These are phyloP conservation scores for Chaetops frenatus DNA, from an alignment of 2,113 vertebrate genomes.

Conservation along the genomic window DNA sequence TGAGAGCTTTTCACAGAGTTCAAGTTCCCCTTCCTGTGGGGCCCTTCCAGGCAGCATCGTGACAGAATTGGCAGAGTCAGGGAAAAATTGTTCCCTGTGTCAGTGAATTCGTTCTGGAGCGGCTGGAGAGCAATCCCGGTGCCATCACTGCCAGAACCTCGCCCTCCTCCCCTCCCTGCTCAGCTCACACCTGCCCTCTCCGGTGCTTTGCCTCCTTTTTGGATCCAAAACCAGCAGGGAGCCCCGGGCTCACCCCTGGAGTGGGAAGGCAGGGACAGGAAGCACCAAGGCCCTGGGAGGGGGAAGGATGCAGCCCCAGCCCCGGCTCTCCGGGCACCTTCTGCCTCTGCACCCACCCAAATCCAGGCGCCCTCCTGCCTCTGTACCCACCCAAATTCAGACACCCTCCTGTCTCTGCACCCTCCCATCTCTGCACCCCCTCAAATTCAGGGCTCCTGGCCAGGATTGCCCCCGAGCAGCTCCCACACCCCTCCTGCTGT, in stretches of 20 bases:
- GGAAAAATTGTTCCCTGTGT: slow-evolving; percentile 21
- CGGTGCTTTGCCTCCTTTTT: background rate
- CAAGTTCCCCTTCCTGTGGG: background rate
- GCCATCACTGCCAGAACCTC: rapidly evolving
- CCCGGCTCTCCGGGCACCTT: background rate
- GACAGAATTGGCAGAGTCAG: slow-evolving; percentile 33
- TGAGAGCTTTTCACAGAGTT: background rate
- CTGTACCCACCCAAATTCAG: background rate
- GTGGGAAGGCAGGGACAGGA: background rate
- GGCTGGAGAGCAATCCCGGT: background rate
- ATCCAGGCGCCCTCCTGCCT: background rate
- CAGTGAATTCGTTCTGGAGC: background rate
- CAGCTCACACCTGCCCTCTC: background rate
- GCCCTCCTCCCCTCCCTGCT: background rate
- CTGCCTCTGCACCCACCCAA: too few relatives aligned
- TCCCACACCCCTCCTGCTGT: background rate
- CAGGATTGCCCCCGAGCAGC: background rate
- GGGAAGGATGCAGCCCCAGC: background rate
- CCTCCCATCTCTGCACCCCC: background rate
- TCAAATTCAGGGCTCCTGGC: rapidly evolving
- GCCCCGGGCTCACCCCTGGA: background rate
- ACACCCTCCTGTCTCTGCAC: background rate
- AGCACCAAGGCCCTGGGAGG: background rate
- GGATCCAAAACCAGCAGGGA: background rate
- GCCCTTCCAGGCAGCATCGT: background rate